Evolutionary conservation across 2,797 vertebrate species (phyloP).

Genomic region (Megalops cyprinoides): DNA sequence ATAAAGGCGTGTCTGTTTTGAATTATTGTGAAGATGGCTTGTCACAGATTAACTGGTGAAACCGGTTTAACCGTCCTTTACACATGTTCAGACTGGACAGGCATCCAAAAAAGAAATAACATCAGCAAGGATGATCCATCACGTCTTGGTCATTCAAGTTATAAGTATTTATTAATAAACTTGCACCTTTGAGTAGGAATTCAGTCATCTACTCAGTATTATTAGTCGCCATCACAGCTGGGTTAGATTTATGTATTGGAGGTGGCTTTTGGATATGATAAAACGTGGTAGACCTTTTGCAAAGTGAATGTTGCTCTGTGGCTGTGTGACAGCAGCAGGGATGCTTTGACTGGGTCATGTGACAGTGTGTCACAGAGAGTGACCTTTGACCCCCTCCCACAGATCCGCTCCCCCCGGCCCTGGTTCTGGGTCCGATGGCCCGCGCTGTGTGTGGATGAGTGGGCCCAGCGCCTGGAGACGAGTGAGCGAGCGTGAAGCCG

Average conservation of each 20-base stretch:
- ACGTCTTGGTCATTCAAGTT: not conserved
- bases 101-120: no score
- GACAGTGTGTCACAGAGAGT: not conserved
- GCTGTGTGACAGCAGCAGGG: not conserved
- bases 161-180: no score
- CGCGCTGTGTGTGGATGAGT: slow-evolving; percentile 53
- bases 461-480: slow-evolving; percentile 31
- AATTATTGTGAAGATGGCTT: not conserved
- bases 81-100: slow-evolving; percentile 26
- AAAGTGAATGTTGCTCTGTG: not conserved
- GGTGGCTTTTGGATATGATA: not conserved
- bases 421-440: slow-evolving; percentile 15
- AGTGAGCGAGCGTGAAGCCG: not conserved
- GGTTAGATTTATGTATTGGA: not conserved
- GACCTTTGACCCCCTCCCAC: not conserved
- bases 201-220: no score
- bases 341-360: not conserved
- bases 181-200: no score
- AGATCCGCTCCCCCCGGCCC: not conserved
- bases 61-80: slow-evolving; percentile 25
- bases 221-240: no score
- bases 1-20: not conserved
- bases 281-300: not conserved
- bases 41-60: slow-evolving; percentile 34
- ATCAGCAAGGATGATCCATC: not conserved